Evolutionary conservation across 1,140 invertebrate species (phyloP), one percentile per base, ranked within the genome.

Genomic region (Euglossa dilemma): DNA sequence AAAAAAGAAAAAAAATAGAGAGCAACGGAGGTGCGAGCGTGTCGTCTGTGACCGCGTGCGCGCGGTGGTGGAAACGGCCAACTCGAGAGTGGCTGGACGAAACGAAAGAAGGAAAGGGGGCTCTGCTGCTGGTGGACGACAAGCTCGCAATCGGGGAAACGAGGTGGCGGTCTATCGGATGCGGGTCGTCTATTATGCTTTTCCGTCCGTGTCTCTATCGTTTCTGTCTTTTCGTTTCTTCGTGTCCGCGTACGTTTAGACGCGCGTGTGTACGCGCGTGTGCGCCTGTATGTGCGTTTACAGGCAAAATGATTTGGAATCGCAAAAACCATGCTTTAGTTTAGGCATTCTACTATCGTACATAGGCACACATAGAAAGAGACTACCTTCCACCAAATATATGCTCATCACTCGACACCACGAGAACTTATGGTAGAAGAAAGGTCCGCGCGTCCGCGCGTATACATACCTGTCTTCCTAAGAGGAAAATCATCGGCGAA

Each of bases 401-500:
- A 61, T 78, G 66, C 82, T 80, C 64, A 54, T 89, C 86, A 88
- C 52, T 63, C 59, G 69, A 83, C 64, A 80, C n/a, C 67, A 77
- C 54, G 63, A 76, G 50, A 72, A 61, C 16, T 80, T 66, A 47
- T 67, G 43, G 72, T 50, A 59, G 16, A 28, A 75, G 14, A 45
- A 28, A 18, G 25, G 11, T 59, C 0, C 16, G 36, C 25, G 9
- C 50, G n/a, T 12, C 3, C 5, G 16, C 57, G 52, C 57, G 52
- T 47, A 78, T 85, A 91, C 89, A 93, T 95, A 99, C 98, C 98
- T 95, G 98, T 99, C 96, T 99, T 99, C 85, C 98, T 94, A 5
- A 99, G 95, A 66, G 98, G 98, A 93, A 98, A 99, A 95, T 99
- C 98, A 86, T 96, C 92, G 84, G 93, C 85, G 80, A 95, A 93